phyloP scores from a whole-genome alignment of 2,113 vertebrate genomes.

The Nesoenas mayeri region DNA sequence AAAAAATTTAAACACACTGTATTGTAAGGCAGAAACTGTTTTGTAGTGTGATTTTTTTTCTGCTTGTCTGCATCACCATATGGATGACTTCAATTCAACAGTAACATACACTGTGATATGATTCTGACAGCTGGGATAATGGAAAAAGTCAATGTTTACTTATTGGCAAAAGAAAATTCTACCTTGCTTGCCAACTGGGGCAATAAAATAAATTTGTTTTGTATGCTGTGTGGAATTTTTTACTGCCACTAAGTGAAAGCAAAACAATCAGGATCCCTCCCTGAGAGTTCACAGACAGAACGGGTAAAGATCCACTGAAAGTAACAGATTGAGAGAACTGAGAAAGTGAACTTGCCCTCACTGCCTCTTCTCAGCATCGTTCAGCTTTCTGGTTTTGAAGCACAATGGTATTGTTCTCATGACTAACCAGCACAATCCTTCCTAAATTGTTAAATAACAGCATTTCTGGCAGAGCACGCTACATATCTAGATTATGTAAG shows the following conservation, averaged over 20 bases:
- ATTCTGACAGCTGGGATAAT: slow-evolving; percentile 44
- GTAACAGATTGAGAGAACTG: background rate
- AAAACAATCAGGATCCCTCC: slow-evolving; percentile 10
- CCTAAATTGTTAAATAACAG: background rate
- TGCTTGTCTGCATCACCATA: slow-evolving; percentile 37
- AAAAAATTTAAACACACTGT: background rate
- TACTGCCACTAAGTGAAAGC: slow-evolving; percentile 41
- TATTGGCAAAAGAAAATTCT: slow-evolving; percentile 36
- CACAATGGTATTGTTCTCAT: background rate
- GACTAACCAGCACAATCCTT: background rate
- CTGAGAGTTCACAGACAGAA: slow-evolving; percentile 23
- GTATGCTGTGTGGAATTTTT: slow-evolving; percentile 20
- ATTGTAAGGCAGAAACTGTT: background rate
- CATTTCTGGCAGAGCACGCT: background rate
- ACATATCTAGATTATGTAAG: background rate
- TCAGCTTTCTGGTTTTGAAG: background rate
- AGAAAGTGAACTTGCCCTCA: background rate
- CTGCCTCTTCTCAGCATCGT: background rate
- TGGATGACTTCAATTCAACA: slow-evolving; percentile 42
- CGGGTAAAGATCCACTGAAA: background rate
- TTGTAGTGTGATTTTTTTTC: background rate
- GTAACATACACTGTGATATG: slow-evolving; percentile 10
- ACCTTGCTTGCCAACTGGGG: slow-evolving; percentile 47
- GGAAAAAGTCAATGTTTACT: slow-evolving; percentile 58
- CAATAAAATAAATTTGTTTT: slow-evolving; percentile 54